A percentile compares a stretch with the other conserved stretches of the same genome.
Evolutionary conservation across 2,888 invertebrate genomes (phyloP).

Genomic region (Teleiodes luculella): DNA sequence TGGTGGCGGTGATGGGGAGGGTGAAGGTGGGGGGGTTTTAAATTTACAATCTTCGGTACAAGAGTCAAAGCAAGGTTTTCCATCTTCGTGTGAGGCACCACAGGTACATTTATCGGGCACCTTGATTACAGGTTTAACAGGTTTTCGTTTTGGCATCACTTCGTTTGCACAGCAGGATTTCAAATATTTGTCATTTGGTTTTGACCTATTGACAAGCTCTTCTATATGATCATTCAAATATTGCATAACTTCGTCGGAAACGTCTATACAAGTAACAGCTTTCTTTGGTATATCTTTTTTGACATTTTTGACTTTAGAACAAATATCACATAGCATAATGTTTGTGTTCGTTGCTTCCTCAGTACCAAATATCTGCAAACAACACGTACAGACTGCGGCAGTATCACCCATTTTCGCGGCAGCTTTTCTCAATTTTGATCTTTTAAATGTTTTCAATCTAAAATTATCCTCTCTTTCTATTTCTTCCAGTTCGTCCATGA

Average conservation of each 20-base stretch:
- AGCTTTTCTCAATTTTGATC: conserved; percentile 22
- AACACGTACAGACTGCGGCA: background rate
- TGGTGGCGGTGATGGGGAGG: too few relatives aligned
- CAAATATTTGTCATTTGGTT: background rate
- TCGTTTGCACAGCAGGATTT: background rate
- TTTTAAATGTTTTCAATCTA: conserved; percentile 35
- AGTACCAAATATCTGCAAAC: background rate
- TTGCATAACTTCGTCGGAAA: background rate
- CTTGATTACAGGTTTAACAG: too few relatives aligned
- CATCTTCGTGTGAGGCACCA: too few relatives aligned
- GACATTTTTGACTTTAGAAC: background rate
- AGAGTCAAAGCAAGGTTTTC: too few relatives aligned
- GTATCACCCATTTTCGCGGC: background rate
- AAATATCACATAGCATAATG: background rate
- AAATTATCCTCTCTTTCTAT: conserved; percentile 38
- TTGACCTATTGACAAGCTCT: background rate
- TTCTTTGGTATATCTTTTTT: background rate
- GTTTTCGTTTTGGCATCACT: background rate
- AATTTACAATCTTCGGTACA: too few relatives aligned
- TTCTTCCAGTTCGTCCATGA: conserved; percentile 37
- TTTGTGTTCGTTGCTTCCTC: background rate
- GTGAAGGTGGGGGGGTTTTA: too few relatives aligned
- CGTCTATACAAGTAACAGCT: background rate
- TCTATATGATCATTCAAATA: background rate
- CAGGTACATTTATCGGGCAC: too few relatives aligned